These are phyloP conservation scores for Palythoa caribaeorum DNA, from an alignment of 92 coral and sea anemone species.

Conservation along the genomic window DNA sequence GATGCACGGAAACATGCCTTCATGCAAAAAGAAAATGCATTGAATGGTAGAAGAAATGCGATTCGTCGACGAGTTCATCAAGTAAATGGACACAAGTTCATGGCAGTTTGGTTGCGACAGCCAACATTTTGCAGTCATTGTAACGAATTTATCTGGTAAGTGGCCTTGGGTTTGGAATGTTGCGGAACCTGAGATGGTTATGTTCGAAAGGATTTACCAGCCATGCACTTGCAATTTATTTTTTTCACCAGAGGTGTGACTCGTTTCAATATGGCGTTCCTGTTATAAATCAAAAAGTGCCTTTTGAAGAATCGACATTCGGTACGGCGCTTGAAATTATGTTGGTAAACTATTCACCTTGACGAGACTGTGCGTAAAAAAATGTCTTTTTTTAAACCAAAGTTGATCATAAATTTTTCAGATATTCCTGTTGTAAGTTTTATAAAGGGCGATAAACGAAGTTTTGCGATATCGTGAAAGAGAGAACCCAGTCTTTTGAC, in stretches of 20 bases:
- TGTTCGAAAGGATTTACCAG: neutral
- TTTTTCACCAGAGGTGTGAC: conserved; percentile 39
- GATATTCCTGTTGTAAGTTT: neutral
- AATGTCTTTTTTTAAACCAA: conserved; percentile 37
- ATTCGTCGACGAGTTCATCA: conserved; percentile 95
- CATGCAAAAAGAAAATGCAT: conserved; percentile 91
- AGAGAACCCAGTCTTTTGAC: conserved; percentile 10
- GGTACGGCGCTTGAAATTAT: conserved; percentile 8
- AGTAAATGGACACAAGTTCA: conserved; percentile 94
- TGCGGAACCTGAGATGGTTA: neutral
- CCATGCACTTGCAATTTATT: conserved; percentile 1
- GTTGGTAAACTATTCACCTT: conserved; percentile 16
- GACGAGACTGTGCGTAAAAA: conserved; percentile 15
- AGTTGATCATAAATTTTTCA: conserved; percentile 21
- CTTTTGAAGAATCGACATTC: conserved; percentile 2
- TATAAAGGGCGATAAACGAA: neutral
- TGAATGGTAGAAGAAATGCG: conserved; percentile 92
- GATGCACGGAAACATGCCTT: conserved; percentile 71
- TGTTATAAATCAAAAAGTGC: conserved; percentile 13
- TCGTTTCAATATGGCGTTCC: conserved; percentile 41
- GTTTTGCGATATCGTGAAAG: neutral
- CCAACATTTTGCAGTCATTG: conserved; percentile 98
- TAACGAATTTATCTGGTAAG: conserved; percentile 98
- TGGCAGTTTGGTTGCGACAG: conserved; percentile 97
- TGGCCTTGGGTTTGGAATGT: neutral